Evolutionary conservation across 2,888 invertebrate genomes (phyloP).

Genomic region (Pemphredon lugubris): DNA sequence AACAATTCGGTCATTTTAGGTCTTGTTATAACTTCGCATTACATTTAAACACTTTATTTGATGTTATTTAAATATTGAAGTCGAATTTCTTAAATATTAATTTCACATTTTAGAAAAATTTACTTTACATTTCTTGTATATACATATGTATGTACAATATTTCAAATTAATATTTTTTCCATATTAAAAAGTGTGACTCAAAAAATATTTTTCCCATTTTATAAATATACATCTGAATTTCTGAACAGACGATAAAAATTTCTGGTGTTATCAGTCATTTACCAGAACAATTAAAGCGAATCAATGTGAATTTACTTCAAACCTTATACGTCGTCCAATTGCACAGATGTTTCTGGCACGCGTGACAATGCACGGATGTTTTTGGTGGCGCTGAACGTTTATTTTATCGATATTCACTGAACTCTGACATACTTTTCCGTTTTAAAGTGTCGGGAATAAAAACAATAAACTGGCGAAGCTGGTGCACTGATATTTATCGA

Average conservation of each 20-base stretch:
- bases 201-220: no score
- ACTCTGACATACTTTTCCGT: not conserved
- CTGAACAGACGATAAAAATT: no score
- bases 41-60: no score
- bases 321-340: conserved; percentile 7
- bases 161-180: not conserved
- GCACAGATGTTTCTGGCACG: conserved; percentile 32
- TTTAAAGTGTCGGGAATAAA: conserved; percentile 34
- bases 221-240: no score
- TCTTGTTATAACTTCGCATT: no score
- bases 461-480: conserved; percentile 3
- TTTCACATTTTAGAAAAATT: no score
- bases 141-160: no score
- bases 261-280: not conserved
- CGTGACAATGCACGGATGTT: conserved; percentile 33
- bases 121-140: no score
- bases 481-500: conserved; percentile 3
- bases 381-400: conserved; percentile 17
- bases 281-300: not conserved
- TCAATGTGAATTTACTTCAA: conserved; percentile 35
- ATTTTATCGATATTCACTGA: conserved; percentile 41
- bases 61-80: no score
- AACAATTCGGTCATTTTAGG: no score
- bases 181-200: no score
- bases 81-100: no score